A percentile compares a stretch with the other conserved stretches of the same genome.
Evolutionary conservation across 2,888 invertebrate genomes (phyloP).

Genomic region (Stomorhina lunata): DNA sequence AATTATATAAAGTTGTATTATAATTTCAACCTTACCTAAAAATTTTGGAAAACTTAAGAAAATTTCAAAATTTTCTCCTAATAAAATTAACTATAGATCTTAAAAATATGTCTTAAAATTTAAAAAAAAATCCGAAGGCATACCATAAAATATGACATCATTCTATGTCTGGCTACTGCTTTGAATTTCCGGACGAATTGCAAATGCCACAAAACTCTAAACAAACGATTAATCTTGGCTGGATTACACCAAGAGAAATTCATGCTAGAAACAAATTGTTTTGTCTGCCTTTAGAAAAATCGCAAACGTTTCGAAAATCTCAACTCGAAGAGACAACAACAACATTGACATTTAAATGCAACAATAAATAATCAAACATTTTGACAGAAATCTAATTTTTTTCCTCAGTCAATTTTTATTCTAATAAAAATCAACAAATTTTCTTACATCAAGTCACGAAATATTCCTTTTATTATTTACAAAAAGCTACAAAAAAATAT

Average conservation of each 20-base stretch:
- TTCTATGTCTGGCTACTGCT: neutral
- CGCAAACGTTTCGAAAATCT: neutral
- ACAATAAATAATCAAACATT: slow-evolving; percentile 20
- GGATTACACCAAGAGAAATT: neutral
- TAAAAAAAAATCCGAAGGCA: neutral
- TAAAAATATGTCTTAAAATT: no score
- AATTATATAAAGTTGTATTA: no score
- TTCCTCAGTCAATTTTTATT: no score
- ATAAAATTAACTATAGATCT: no score
- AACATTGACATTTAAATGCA: slow-evolving; percentile 25
- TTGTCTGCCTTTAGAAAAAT: neutral
- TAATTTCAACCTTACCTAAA: no score
- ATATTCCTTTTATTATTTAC: slow-evolving; percentile 52
- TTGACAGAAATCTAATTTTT: slow-evolving; percentile 18
- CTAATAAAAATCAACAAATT: no score
- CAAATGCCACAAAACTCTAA: neutral
- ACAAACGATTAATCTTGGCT: neutral
- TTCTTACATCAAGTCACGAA: slow-evolving; percentile 60
- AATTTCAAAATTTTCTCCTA: no score
- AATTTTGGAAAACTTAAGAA: no score
- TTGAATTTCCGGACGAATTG: neutral
- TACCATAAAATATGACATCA: no score
- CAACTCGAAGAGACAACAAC: neutral
- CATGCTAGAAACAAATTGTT: neutral
- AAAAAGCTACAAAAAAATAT: neutral